A percentile compares a stretch with the other conserved stretches of the same genome.
Conservation (phyloP, 2,113 vertebrate species). For the Tympanuchus pallidicinctus region DNA sequence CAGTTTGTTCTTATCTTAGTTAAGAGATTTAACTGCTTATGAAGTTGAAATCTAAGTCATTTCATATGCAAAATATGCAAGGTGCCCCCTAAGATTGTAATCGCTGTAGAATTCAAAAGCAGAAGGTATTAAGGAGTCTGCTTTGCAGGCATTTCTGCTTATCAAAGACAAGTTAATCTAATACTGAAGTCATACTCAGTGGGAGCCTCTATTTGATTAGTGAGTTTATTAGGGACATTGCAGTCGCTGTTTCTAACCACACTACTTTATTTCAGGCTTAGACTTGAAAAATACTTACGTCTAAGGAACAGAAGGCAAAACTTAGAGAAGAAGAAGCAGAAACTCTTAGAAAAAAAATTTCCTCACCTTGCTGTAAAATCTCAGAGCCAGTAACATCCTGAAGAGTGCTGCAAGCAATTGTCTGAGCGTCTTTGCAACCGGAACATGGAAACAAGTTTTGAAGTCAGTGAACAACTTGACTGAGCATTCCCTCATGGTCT, state of each 20-base stretch:
- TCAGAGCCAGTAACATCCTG: slow-evolving; percentile 36
- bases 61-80: neutral
- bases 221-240: neutral
- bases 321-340: slow-evolving; percentile 61
- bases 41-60: neutral
- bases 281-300: slow-evolving; percentile 82
- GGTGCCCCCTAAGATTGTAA: neutral
- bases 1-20: neutral
- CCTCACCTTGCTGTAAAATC: slow-evolving; percentile 76
- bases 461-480: neutral
- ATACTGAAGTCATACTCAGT: neutral
- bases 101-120: neutral
- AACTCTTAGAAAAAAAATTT: slow-evolving; percentile 78
- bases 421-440: neutral
- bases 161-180: neutral
- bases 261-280: slow-evolving; percentile 80
- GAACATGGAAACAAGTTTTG: neutral
- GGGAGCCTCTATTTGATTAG: neutral
- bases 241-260: neutral
- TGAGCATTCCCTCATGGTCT: neutral
- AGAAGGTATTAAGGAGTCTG: neutral
- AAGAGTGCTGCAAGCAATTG: neutral
- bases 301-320: slow-evolving; percentile 53
- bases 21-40: neutral
- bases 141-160: neutral